These are phyloP conservation scores for Tetragnatha versicolor DNA, from an alignment of 1,140 invertebrate genomes.

Conservation along the genomic window DNA sequence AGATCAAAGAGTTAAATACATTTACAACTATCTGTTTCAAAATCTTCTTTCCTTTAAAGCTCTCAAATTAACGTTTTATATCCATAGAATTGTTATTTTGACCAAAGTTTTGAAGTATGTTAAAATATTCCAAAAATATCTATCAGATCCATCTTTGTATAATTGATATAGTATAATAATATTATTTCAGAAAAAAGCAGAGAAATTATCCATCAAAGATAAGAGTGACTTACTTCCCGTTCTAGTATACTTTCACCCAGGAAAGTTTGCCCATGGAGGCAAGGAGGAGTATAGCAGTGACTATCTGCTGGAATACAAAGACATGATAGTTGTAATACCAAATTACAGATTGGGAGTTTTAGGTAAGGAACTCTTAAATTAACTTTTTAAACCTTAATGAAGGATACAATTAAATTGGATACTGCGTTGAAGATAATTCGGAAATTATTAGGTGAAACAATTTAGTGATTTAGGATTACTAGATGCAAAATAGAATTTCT, in stretches of 20 bases:
- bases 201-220: background rate
- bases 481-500: background rate
- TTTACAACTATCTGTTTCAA: too few species aligned
- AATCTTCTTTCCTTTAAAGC: background rate
- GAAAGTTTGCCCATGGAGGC: conserved; percentile 30
- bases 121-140: background rate
- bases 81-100: background rate
- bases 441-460: background rate
- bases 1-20: background rate
- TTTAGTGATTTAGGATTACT: background rate
- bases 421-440: background rate
- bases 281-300: conserved; percentile 32
- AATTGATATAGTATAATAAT: background rate
- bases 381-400: background rate
- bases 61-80: background rate
- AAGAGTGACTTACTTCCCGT: conserved; percentile 6
- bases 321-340: conserved; percentile 39
- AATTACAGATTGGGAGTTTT: conserved; percentile 49
- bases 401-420: background rate
- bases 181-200: background rate
- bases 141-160: background rate
- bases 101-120: background rate
- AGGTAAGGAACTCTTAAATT: conserved; percentile 13
- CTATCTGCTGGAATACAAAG: conserved; percentile 5
- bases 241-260: conserved; percentile 47